A percentile compares a stretch with the other conserved stretches of the same genome.
phyloP scores from a whole-genome alignment of 1,140 invertebrate genomes.

The Zaprionus camerounensis region DNA sequence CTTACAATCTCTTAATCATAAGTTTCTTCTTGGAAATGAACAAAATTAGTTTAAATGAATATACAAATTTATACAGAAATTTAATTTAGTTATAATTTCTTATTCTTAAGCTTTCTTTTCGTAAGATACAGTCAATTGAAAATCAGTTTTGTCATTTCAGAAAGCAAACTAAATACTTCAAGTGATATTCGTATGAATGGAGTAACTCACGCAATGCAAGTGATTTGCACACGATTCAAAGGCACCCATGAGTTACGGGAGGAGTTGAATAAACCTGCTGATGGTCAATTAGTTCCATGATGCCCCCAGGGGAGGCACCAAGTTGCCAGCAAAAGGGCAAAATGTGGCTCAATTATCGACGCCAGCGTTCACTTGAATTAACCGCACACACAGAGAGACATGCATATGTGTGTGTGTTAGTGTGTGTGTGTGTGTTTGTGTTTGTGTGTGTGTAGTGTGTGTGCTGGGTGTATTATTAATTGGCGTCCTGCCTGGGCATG shows the following conservation, averaged over 20 bases:
- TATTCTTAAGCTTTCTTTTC: too few relatives aligned
- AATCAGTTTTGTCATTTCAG: too few relatives aligned
- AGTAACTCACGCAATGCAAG: not conserved
- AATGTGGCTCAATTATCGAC: conserved; percentile 31
- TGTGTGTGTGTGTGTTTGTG: not conserved
- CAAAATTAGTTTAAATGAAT: too few relatives aligned
- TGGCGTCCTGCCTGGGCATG: conserved; percentile 31
- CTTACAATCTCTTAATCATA: too few relatives aligned
- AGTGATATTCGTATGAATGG: conserved; percentile 9
- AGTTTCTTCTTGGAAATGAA: too few relatives aligned
- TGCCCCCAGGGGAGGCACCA: conserved; percentile 15
- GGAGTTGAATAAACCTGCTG: conserved; percentile 9
- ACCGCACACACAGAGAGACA: conserved; percentile 33
- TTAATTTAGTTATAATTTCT: too few relatives aligned
- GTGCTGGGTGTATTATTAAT: conserved; percentile 32
- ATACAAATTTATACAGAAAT: too few relatives aligned
- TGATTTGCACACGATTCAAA: not conserved
- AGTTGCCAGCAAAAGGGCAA: conserved; percentile 17
- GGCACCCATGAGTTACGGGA: not conserved
- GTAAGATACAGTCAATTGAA: too few relatives aligned
- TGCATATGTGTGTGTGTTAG: not conserved
- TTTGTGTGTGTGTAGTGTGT: not conserved
- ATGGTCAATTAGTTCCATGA: conserved; percentile 35
- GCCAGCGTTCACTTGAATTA: conserved; percentile 62
- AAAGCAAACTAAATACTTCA: not conserved